Evolutionary conservation across 64 coral and sea anemone species (phyloP), one percentile per base, ranked within the genome.

Genomic region (Pachyseris speciosa): DNA sequence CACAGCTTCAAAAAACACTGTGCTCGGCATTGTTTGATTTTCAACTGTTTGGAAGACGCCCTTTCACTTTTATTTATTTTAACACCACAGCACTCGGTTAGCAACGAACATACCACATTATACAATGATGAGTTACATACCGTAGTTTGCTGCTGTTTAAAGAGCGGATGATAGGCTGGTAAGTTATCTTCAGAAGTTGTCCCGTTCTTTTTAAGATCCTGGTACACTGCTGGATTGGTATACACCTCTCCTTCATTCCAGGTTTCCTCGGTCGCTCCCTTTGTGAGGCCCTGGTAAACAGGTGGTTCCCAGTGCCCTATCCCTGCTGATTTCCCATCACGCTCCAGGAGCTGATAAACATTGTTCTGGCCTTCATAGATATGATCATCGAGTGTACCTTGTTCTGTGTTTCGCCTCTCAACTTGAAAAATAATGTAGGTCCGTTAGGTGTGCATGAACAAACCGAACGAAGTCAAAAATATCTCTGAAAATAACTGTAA

Each of bases 151-250:
- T 42, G 69, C 37, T 73, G 69, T 78, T 81, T 81, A 31, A 61
- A 5, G 11, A 81, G 53, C 20, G 77, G 29, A 11, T 81, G 77
- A 40, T 81, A 81, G 34, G 32, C 77, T 37, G 77, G 51, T 9
- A 61, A 39, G 20, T 61, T 36, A 2, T 8, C 22, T 25, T 26
- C 7, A n/a, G 51, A 27, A 1, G 20, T 25, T 4, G 33, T 61
- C 16, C 25, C 34, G 26, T 38, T 61, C 8, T 41, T 60, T 20
- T 37, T 12, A 40, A 81, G 77, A 5, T 60, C 51, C 19, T 81
- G 77, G n/a, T 61, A 81, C 77, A 40, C 39, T 81, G 77, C 24
- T 4, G 77, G 77, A n/a, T 63, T 81, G 4, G 33, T 37, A 27
- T 60, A 81, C 22, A 63, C 51, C 24, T 60, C 77, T 39, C 51